A percentile compares a stretch with the other conserved stretches of the same genome.
phyloP scores from a whole-genome alignment of 2,888 invertebrate genomes.

The Pyrocoelia pectoralis region DNA sequence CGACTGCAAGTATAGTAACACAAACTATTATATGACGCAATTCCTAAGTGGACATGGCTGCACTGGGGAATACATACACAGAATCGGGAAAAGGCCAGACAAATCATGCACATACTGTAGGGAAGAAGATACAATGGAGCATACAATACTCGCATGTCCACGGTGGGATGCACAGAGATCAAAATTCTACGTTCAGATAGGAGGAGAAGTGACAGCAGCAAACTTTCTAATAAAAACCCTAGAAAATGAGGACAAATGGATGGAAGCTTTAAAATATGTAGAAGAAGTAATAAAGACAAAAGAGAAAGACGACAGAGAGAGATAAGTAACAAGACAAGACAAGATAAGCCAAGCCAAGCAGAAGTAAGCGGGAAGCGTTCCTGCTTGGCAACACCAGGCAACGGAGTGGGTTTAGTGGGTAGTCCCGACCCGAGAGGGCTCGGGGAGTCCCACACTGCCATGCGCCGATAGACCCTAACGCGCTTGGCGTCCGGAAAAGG shows the following conservation, averaged over 20 bases:
- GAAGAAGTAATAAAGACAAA: background rate
- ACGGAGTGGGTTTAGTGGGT: background rate
- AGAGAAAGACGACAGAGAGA: background rate
- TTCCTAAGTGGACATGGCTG: slow-evolving; percentile 36
- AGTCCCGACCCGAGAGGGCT: background rate
- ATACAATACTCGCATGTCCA: slow-evolving; percentile 26
- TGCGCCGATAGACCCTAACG: background rate
- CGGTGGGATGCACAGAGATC: slow-evolving; percentile 17
- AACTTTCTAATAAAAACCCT: background rate
- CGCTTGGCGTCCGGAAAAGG: background rate
- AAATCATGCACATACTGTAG: slow-evolving; percentile 24
- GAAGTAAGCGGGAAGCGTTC: background rate
- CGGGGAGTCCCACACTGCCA: slow-evolving; percentile 3
- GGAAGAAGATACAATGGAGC: slow-evolving; percentile 25
- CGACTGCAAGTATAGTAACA: slow-evolving; percentile 14
- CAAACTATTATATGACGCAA: slow-evolving; percentile 32
- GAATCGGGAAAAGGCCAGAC: slow-evolving; percentile 24
- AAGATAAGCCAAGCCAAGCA: background rate
- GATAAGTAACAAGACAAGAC: background rate
- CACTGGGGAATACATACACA: slow-evolving; percentile 30
- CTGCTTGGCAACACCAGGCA: background rate
- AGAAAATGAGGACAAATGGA: background rate
- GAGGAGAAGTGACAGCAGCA: background rate
- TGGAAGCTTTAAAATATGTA: no score
- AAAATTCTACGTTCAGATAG: background rate